Evolutionary conservation across 1,140 invertebrate species (phyloP).

Genomic region (Chymomyza costata): DNA sequence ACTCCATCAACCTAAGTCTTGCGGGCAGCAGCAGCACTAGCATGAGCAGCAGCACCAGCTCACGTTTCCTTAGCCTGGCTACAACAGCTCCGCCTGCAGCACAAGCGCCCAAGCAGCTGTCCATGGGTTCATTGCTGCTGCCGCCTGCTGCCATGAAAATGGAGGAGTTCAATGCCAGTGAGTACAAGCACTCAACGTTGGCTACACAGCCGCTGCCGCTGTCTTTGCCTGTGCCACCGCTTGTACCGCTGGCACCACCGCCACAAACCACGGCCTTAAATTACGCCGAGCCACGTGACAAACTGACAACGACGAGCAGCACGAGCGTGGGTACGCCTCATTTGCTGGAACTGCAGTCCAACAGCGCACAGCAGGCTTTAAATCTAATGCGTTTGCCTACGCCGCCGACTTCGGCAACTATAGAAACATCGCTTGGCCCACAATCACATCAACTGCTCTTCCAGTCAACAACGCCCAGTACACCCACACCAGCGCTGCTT

Average conservation of each 20-base stretch:
- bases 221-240: conserved; percentile 32
- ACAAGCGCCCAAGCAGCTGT: conserved; percentile 19
- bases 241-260: conserved; percentile 29
- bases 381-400: conserved; percentile 70
- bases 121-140: conserved; percentile 50
- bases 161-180: conserved; percentile 43
- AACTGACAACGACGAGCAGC: conserved; percentile 5
- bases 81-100: conserved; percentile 35
- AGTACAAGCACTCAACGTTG: background rate
- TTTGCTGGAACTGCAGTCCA: conserved; percentile 17
- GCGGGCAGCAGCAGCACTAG: conserved; percentile 41
- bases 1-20: conserved; percentile 60
- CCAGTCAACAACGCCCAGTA: conserved; percentile 29
- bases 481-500: conserved; percentile 49
- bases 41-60: conserved; percentile 41
- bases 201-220: conserved; percentile 36
- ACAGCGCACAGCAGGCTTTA: conserved; percentile 47
- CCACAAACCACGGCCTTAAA: conserved; percentile 13
- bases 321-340: conserved; percentile 14
- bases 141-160: conserved; percentile 59
- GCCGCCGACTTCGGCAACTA: conserved; percentile 67
- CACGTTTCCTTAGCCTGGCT: conserved; percentile 55
- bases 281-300: conserved; percentile 48
- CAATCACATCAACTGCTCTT: conserved; percentile 55
- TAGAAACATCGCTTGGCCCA: conserved; percentile 41